A percentile compares a stretch with the other conserved stretches of the same genome.
phyloP scores from a whole-genome alignment of 2,888 invertebrate genomes.

The Phaonia tiefii region DNA sequence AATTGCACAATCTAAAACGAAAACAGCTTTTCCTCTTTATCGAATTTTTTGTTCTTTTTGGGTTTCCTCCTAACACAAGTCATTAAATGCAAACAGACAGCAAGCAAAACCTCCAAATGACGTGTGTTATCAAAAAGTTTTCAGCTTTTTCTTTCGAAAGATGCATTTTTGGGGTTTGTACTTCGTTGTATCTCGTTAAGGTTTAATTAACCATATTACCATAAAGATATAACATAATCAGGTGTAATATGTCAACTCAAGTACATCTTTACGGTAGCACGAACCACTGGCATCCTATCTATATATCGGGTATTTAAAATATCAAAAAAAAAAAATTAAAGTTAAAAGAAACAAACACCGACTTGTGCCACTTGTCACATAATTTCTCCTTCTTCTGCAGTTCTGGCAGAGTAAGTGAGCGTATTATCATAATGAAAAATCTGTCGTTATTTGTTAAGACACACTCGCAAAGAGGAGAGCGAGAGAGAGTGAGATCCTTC shows the following conservation, averaged over 20 bases:
- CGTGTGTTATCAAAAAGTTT: background rate
- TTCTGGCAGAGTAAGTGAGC: constrained; percentile 8
- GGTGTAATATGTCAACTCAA: constrained; percentile 61
- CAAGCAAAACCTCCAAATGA: background rate
- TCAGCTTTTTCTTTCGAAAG: background rate
- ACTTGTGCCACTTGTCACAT: constrained; percentile 66
- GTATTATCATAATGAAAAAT: constrained; percentile 70
- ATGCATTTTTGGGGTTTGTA: background rate
- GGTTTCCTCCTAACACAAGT: background rate
- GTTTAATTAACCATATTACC: constrained; percentile 51
- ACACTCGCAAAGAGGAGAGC: constrained; percentile 23
- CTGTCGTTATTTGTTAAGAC: constrained; percentile 64
- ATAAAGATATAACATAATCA: constrained; percentile 49
- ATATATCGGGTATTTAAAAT: too few relatives aligned
- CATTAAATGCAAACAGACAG: too few relatives aligned
- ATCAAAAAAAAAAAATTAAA: constrained; percentile 28
- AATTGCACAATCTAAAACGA: constrained; percentile 57
- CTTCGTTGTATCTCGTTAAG: background rate
- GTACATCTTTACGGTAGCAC: background rate
- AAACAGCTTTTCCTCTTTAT: constrained; percentile 21
- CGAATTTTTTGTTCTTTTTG: too few relatives aligned
- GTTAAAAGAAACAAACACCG: constrained; percentile 62
- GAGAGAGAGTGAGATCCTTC: constrained; percentile 50
- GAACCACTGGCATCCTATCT: too few relatives aligned
- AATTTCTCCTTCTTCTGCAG: constrained; percentile 32